A percentile compares a stretch with the other conserved stretches of the same genome.
Evolutionary conservation across 1,140 invertebrate genomes (phyloP).

Genomic region (Leptinotarsa undecemlineata): DNA sequence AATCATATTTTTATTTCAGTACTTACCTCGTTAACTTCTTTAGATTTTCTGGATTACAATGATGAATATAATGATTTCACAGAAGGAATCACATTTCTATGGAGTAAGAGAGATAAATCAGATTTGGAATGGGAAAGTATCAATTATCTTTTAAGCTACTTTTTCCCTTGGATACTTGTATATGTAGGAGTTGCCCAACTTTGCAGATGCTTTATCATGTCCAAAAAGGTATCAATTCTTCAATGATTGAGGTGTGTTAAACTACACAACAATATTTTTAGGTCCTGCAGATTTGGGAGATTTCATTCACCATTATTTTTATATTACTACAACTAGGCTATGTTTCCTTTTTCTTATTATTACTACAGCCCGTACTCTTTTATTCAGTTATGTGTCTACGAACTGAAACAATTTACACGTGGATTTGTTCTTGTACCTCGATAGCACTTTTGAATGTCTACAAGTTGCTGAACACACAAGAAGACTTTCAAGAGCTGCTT

Average conservation of each 20-base stretch:
- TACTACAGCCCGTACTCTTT: constrained; percentile 47
- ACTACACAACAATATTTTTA: constrained; percentile 25
- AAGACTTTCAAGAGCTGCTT: constrained; percentile 29
- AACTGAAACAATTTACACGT: constrained; percentile 33
- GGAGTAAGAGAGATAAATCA: constrained; percentile 55
- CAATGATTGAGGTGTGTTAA: too few relatives aligned
- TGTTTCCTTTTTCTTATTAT: constrained; percentile 32
- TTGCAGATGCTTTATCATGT: constrained; percentile 37
- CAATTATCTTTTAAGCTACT: constrained; percentile 53
- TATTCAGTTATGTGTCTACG: constrained; percentile 29
- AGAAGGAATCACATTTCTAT: constrained; percentile 56
- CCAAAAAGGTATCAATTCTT: constrained; percentile 19
- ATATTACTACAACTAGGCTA: constrained; percentile 33
- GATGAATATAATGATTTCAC: constrained; percentile 49
- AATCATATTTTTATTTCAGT: neutral
- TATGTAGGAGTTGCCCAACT: constrained; percentile 55
- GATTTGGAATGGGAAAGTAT: constrained; percentile 63
- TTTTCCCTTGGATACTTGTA: constrained; percentile 55
- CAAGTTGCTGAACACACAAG: constrained; percentile 34
- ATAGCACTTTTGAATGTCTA: constrained; percentile 38
- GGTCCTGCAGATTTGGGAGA: constrained; percentile 37
- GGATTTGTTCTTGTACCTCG: constrained; percentile 37
- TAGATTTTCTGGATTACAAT: constrained; percentile 45
- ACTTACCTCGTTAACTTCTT: constrained; percentile 12
- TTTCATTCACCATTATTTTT: constrained; percentile 36